A percentile compares a stretch with the other conserved stretches of the same genome.
Conservation (phyloP, 2,113 vertebrate species). For the Euleptes europaea region DNA sequence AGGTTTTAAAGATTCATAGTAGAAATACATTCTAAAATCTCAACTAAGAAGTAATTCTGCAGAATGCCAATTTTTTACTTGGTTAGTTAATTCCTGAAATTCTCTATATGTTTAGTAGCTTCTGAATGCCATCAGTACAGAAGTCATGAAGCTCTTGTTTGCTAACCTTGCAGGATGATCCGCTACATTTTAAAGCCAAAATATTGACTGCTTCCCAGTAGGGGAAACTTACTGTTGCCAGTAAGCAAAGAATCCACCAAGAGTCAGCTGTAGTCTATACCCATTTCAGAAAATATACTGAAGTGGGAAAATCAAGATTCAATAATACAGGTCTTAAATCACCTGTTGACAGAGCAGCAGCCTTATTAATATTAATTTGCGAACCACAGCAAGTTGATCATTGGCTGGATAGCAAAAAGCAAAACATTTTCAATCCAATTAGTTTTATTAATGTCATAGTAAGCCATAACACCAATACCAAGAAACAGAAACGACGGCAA, state of each 20-base stretch:
- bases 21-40: neutral
- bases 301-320: neutral
- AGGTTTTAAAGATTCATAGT: neutral
- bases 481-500: neutral
- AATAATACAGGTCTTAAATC: neutral
- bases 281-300: neutral
- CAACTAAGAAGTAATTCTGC: no score
- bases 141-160: neutral
- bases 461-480: neutral
- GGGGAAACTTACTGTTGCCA: neutral
- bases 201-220: neutral
- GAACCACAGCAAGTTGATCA: neutral
- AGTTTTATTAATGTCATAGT: constrained; percentile 11
- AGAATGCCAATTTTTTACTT: no score
- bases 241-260: neutral
- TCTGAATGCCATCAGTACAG: neutral
- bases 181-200: neutral
- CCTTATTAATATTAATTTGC: constrained; percentile 10
- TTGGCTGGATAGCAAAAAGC: constrained; percentile 34
- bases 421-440: constrained; percentile 13
- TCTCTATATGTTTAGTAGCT: no score
- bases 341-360: constrained; percentile 33
- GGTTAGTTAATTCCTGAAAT: no score
- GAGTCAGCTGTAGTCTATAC: neutral
- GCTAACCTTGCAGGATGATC: neutral